phyloP scores from a whole-genome alignment of 2,888 invertebrate species.

The Pseudococcus viburni region DNA sequence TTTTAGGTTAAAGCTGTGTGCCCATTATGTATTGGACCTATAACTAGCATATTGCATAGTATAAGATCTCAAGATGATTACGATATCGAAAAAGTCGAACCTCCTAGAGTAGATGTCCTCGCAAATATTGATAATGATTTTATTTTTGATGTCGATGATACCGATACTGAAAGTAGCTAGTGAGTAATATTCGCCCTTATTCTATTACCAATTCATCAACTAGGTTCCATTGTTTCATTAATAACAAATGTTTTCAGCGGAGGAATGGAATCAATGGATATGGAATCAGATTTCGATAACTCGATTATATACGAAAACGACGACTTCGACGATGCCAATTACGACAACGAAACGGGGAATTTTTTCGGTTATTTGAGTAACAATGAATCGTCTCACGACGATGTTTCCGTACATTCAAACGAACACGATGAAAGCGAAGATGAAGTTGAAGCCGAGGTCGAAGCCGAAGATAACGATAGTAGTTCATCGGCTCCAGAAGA shows the following conservation, averaged over 20 bases:
- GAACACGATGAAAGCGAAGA: conserved; percentile 36
- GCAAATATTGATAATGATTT: conserved; percentile 24
- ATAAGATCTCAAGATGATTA: conserved; percentile 62
- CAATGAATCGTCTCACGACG: conserved; percentile 11
- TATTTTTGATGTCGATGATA: conserved; percentile 24
- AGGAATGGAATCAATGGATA: conserved; percentile 48
- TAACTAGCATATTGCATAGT: conserved; percentile 44
- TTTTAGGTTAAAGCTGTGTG: conserved; percentile 61
- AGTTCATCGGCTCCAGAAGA: conserved; percentile 30
- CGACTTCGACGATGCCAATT: conserved; percentile 27
- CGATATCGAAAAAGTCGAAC: conserved; percentile 53
- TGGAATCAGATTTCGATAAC: conserved; percentile 46
- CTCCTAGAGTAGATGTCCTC: conserved; percentile 53
- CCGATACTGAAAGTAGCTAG: conserved; percentile 42
- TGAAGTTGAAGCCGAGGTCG: not conserved
- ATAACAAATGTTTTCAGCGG: not conserved
- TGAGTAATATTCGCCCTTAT: not conserved
- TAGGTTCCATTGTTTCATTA: not conserved
- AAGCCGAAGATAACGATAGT: not conserved
- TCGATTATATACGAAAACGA: conserved; percentile 23
- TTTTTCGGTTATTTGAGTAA: not conserved
- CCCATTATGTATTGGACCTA: conserved; percentile 59
- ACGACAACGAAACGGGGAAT: not conserved
- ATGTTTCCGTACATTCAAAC: not conserved
- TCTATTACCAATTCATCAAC: not conserved